Evolutionary conservation across 30 jellyfish, hydroid and myxozoan genomes (phyloP).

Genomic region (Cassiopea andromeda): DNA sequence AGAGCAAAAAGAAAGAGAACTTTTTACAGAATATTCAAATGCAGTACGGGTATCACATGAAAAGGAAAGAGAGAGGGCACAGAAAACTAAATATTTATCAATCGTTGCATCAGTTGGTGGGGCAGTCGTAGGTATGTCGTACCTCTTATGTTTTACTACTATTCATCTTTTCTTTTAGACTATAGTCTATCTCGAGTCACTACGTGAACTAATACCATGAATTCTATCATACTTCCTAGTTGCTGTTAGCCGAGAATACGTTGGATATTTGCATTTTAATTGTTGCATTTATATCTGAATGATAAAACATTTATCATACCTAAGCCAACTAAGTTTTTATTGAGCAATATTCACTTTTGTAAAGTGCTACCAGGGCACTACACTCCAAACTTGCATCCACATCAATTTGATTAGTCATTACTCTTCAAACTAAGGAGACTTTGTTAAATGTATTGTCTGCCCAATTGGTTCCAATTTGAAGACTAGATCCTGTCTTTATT

Average conservation of each 20-base stretch:
- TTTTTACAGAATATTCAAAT: conserved; percentile 74
- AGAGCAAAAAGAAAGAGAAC: conserved; percentile 80
- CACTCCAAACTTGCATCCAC: no score
- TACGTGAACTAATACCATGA: background rate
- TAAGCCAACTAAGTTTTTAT: no score
- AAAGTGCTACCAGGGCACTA: no score
- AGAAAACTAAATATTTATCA: conserved; percentile 94
- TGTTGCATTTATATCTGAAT: background rate
- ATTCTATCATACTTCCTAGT: no score
- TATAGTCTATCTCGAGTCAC: background rate
- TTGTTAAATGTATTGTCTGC: no score
- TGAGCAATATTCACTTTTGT: no score
- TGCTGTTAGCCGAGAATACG: no score
- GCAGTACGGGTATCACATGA: conserved; percentile 95
- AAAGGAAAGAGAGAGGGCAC: conserved; percentile 88
- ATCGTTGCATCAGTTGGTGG: conserved; percentile 90
- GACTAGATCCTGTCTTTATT: background rate
- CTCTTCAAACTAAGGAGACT: no score
- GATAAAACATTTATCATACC: background rate
- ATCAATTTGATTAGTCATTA: no score
- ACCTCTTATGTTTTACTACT: no score
- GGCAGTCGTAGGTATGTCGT: conserved; percentile 75
- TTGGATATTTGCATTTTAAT: background rate
- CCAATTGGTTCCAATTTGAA: no score
- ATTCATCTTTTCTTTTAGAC: background rate